Percentiles rank a stretch among this genome's conserved stretches.
These are phyloP conservation scores for Ormyrus thymus DNA, from an alignment of 2,888 invertebrate species.

Conservation along the genomic window DNA sequence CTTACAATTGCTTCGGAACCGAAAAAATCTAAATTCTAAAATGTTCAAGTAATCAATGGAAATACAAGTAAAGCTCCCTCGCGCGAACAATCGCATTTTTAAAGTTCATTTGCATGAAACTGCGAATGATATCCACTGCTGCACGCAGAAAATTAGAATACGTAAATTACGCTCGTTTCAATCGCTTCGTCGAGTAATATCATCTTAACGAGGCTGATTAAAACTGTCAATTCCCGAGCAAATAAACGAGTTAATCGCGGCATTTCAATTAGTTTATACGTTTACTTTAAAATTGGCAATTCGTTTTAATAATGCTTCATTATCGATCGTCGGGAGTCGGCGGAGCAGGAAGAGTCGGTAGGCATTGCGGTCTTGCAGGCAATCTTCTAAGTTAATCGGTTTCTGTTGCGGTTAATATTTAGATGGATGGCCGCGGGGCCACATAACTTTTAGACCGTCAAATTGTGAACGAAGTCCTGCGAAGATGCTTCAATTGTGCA, in stretches of 20 bases:
- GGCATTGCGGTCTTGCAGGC: conserved; percentile 16
- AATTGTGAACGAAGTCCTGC: conserved; percentile 24
- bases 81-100: no score
- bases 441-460: conserved; percentile 29
- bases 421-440: conserved; percentile 31
- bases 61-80: no score
- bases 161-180: no score
- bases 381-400: conserved; percentile 50
- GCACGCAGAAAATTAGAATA: neutral
- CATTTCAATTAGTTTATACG: conserved; percentile 4
- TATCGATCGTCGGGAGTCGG: conserved; percentile 14
- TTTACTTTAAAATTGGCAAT: conserved; percentile 17
- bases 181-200: neutral
- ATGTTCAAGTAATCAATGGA: no score
- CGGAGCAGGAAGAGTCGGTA: neutral
- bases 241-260: neutral
- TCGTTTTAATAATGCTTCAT: conserved; percentile 37
- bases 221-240: no score
- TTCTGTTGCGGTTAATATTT: conserved; percentile 18
- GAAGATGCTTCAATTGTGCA: neutral
- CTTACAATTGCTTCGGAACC: no score
- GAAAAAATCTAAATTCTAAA: no score
- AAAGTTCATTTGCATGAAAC: no score
- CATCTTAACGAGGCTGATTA: neutral
- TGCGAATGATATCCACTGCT: neutral